These are phyloP conservation scores for Gnathonemus echidnorhynchus DNA, from an alignment of 2,113 vertebrate genomes.

Conservation along the genomic window DNA sequence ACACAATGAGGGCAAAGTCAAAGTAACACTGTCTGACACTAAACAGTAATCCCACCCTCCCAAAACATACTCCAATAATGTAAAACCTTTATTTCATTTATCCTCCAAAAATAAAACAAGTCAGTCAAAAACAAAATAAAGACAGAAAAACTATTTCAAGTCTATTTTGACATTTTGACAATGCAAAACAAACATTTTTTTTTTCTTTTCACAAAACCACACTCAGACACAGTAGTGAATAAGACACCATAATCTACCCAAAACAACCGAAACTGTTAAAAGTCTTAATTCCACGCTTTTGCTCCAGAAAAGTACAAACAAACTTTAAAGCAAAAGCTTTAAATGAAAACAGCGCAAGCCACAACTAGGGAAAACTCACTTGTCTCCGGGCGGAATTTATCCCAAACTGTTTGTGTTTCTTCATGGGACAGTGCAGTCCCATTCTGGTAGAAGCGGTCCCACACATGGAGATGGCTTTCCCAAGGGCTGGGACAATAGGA, in stretches of 20 bases:
- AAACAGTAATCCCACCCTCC: neutral
- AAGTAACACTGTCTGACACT: neutral
- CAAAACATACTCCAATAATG: neutral
- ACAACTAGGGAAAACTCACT: slow-evolving; percentile 1
- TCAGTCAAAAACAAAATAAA: neutral
- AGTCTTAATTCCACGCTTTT: neutral
- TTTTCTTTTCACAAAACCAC: neutral
- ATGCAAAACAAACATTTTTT: neutral
- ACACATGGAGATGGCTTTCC: slow-evolving; percentile 1
- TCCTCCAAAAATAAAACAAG: neutral
- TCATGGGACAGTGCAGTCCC: neutral
- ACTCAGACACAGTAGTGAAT: neutral
- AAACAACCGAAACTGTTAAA: neutral
- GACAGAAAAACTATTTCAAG: neutral
- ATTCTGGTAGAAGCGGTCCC: neutral
- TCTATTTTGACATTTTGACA: neutral
- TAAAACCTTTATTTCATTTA: neutral
- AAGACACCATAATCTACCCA: neutral
- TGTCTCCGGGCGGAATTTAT: neutral
- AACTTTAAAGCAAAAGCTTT: neutral
- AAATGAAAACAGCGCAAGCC: neutral
- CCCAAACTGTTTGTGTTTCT: neutral
- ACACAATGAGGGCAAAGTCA: neutral
- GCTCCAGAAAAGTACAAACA: neutral
- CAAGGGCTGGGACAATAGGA: neutral